These are phyloP conservation scores for Turdus rufiventris DNA, from an alignment of 2,113 vertebrate species.

Conservation along the genomic window DNA sequence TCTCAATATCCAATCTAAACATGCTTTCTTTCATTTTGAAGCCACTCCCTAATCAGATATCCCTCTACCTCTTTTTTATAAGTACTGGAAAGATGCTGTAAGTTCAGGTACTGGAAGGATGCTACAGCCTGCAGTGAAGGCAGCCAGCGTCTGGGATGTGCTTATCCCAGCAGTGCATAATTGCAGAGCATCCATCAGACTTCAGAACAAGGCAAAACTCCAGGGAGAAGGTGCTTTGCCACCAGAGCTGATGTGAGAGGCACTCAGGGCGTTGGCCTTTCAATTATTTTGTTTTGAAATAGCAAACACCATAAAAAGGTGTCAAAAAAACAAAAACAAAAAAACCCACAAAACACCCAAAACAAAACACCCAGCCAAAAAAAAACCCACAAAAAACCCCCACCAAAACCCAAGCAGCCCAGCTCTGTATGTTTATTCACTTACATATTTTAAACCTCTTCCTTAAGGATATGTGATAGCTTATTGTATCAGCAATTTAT, in stretches of 20 bases:
- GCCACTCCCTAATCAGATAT: neutral
- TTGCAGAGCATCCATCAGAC: neutral
- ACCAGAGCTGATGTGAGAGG: neutral
- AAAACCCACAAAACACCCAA: too few relatives aligned
- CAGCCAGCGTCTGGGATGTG: neutral
- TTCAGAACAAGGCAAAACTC: neutral
- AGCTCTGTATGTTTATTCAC: neutral
- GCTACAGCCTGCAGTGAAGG: neutral
- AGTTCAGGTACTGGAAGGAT: neutral
- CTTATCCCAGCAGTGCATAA: neutral
- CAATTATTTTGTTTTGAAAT: neutral
- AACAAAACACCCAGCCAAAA: too few relatives aligned
- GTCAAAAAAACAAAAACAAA: neutral
- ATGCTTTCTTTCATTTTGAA: neutral
- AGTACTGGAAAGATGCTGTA: neutral
- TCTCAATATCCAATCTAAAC: neutral
- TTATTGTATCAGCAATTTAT: conserved; percentile 11
- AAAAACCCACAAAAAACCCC: too few relatives aligned
- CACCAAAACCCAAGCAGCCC: neutral
- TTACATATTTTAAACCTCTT: neutral
- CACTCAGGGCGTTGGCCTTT: neutral
- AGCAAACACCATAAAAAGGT: neutral
- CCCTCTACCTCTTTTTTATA: neutral
- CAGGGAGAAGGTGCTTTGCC: neutral
- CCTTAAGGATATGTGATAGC: conserved; percentile 3